Percentiles rank a stretch among this genome's conserved stretches.
phyloP scores from a whole-genome alignment of 2,797 vertebrate genomes.

The Dallia pectoralis region DNA sequence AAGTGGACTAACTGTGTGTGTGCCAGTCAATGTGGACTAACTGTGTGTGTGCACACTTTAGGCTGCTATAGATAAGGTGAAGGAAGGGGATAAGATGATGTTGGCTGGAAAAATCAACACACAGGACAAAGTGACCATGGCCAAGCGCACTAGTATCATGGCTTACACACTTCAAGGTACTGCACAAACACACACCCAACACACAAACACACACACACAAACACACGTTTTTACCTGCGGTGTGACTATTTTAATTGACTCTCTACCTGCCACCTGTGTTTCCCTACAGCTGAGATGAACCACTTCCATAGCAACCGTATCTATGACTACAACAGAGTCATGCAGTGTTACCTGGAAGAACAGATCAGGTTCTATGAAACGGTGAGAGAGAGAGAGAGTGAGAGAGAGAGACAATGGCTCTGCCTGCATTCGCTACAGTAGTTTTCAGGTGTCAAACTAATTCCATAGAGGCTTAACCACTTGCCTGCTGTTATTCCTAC shows the following conservation, averaged over 20 bases:
- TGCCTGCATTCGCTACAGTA: no score
- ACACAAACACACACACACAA: constrained; percentile 11
- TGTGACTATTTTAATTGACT: no score
- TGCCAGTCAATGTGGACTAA: not conserved
- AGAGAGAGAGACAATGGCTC: not conserved
- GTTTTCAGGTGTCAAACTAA: no score
- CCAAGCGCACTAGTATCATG: constrained; percentile 84
- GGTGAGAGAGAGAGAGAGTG: not conserved
- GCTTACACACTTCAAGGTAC: constrained; percentile 86
- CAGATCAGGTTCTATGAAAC: constrained; percentile 89
- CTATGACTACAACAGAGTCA: constrained; percentile 95
- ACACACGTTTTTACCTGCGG: constrained; percentile 7
- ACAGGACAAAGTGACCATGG: constrained; percentile 82
- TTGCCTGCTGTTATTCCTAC: no score
- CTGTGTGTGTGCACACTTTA: constrained; percentile 38
- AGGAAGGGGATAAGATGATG: constrained; percentile 85
- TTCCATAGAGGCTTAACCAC: no score
- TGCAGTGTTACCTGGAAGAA: constrained; percentile 90
- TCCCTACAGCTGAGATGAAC: constrained; percentile 88
- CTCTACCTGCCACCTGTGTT: not conserved
- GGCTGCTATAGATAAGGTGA: constrained; percentile 88
- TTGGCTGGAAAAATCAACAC: constrained; percentile 81
- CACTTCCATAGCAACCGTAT: constrained; percentile 96
- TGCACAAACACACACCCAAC: constrained; percentile 5
- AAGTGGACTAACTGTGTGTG: not conserved